A percentile compares a stretch with the other conserved stretches of the same genome.
These are phyloP conservation scores for Triplophysa tibetana DNA, from an alignment of 2,113 vertebrate species.

Conservation along the genomic window DNA sequence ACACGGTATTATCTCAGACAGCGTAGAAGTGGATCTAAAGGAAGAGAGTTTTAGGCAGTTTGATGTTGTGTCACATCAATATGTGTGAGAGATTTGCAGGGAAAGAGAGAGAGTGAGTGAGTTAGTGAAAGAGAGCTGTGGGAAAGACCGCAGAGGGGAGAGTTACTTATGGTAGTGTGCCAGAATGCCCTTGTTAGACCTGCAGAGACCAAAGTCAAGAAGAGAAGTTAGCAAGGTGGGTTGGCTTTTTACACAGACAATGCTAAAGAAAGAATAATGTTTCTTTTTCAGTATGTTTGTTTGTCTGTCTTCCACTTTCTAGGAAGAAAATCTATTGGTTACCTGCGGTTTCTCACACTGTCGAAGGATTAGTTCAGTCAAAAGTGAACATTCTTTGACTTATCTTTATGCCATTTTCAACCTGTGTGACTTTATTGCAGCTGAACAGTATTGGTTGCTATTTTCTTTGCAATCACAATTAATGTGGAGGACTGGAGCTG, in stretches of 20 bases:
- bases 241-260: neutral
- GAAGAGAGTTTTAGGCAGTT: neutral
- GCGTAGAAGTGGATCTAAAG: conserved; percentile 22
- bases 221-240: conserved; percentile 5
- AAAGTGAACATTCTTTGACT: no score
- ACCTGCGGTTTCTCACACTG: neutral
- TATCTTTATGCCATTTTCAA: neutral
- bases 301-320: conserved; percentile 41
- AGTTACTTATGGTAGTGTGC: conserved; percentile 34
- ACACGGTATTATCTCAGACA: conserved; percentile 30
- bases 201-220: neutral
- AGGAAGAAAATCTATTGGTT: neutral
- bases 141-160: conserved; percentile 53
- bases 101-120: neutral
- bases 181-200: conserved; percentile 18
- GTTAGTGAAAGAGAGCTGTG: neutral
- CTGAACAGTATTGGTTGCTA: neutral
- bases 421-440: neutral
- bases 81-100: neutral
- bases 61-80: conserved; percentile 23
- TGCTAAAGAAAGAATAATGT: conserved; percentile 20
- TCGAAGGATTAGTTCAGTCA: no score
- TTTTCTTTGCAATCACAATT: conserved; percentile 15
- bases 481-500: neutral
- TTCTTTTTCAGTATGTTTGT: conserved; percentile 52